A percentile compares a stretch with the other conserved stretches of the same genome.
phyloP scores from a whole-genome alignment of 1,140 invertebrate genomes.

The Ruditapes philippinarum region DNA sequence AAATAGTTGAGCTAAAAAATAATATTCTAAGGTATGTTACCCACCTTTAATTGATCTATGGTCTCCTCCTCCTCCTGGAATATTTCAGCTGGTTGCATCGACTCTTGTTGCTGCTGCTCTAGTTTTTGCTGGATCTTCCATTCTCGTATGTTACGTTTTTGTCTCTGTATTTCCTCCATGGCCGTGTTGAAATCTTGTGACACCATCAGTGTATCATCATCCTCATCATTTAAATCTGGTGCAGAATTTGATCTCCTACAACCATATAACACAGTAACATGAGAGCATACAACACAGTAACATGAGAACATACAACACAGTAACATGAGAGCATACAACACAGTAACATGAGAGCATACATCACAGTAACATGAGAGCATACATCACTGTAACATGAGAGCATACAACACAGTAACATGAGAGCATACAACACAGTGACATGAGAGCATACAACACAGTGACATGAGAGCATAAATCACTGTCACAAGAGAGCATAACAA shows the following conservation, averaged over 20 bases:
- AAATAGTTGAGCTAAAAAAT: no score
- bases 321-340: no score
- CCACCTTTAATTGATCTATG: constrained; percentile 54
- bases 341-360: no score
- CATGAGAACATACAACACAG: no score
- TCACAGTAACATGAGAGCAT: no score
- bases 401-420: no score
- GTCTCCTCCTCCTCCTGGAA: constrained; percentile 47
- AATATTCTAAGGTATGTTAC: not conserved
- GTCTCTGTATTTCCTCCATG: constrained; percentile 78
- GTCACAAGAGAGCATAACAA: no score
- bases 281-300: no score
- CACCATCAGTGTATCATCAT: constrained; percentile 81
- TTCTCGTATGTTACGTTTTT: constrained; percentile 76
- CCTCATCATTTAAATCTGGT: constrained; percentile 66
- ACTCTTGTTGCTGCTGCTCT: constrained; percentile 44
- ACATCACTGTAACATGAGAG: no score
- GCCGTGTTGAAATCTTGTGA: constrained; percentile 81
- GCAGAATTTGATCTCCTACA: constrained; percentile 39
- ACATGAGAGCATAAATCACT: no score
- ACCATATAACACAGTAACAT: not conserved
- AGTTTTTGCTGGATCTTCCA: constrained; percentile 71
- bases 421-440: no score
- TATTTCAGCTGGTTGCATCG: constrained; percentile 44
- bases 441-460: no score